Conservation (phyloP, 2,797 vertebrate genomes). For the Pelodytes ibericus region DNA sequence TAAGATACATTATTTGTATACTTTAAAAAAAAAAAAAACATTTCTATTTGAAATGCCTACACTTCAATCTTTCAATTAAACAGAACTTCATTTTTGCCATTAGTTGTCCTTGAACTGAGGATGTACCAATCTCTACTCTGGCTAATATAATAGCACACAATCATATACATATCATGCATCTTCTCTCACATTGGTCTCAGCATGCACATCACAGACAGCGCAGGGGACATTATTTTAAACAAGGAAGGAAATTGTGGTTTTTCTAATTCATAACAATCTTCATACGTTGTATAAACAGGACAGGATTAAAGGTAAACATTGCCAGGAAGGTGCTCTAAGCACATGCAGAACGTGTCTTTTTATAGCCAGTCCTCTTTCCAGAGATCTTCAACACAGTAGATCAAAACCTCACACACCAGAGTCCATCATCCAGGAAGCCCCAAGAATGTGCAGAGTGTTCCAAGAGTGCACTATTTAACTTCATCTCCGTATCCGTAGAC, state of each 20-base stretch:
- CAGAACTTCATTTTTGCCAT: no score
- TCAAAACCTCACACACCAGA: slow-evolving; percentile 8
- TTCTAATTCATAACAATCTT: slow-evolving; percentile 48
- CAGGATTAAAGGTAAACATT: slow-evolving; percentile 39
- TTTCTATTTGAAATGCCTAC: no score
- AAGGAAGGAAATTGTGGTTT: slow-evolving; percentile 49
- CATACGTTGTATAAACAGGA: slow-evolving; percentile 46
- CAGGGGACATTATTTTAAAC: slow-evolving; percentile 24
- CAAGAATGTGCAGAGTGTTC: slow-evolving; percentile 33
- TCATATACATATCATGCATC: no score
- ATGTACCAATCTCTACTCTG: no score
- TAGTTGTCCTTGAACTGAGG: no score
- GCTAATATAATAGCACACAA: no score
- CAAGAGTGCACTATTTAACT: slow-evolving; percentile 38
- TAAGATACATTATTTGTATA: no score
- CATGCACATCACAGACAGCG: slow-evolving; percentile 7
- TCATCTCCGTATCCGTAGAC: slow-evolving; percentile 18
- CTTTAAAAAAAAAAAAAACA: no score
- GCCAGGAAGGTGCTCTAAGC: slow-evolving; percentile 46
- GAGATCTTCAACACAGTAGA: slow-evolving; percentile 16
- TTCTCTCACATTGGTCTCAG: slow-evolving; percentile 14
- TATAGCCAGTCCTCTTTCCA: slow-evolving; percentile 9
- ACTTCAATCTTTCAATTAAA: no score
- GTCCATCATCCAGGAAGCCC: slow-evolving; percentile 47
- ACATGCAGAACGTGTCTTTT: slow-evolving; percentile 26